Percentiles rank a stretch among this genome's conserved stretches.
These are phyloP conservation scores for Equus quagga DNA, from an alignment of 2,113 vertebrate species.

Conservation along the genomic window DNA sequence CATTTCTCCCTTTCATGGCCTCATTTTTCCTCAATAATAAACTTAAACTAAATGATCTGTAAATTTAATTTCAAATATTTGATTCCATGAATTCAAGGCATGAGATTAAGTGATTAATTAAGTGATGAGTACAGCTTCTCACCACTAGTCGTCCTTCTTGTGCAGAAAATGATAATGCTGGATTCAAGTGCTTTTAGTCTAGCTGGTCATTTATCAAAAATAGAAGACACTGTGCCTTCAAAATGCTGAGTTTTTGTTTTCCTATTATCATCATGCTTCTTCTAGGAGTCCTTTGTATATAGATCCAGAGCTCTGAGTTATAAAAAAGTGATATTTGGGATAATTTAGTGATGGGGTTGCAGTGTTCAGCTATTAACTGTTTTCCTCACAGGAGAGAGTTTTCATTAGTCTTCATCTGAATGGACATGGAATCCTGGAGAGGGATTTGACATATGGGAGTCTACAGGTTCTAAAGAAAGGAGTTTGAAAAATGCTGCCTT, in stretches of 20 bases:
- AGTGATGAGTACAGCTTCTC: constrained; percentile 31
- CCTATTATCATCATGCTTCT: not conserved
- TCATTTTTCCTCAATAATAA: not conserved
- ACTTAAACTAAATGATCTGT: not conserved
- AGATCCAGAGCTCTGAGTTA: not conserved
- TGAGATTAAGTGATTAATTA: not conserved
- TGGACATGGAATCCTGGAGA: not conserved
- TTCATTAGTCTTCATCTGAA: not conserved
- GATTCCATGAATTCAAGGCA: not conserved
- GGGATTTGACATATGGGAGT: not conserved
- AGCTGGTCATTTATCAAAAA: not conserved
- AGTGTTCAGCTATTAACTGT: not conserved
- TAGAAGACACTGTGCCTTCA: not conserved
- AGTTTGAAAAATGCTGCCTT: not conserved
- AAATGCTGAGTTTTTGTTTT: not conserved
- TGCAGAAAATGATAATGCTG: constrained; percentile 59
- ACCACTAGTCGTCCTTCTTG: constrained; percentile 88
- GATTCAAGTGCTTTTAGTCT: not conserved
- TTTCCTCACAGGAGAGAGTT: not conserved
- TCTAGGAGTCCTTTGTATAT: not conserved
- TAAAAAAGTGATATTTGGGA: not conserved
- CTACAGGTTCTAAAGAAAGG: not conserved
- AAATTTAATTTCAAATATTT: not conserved
- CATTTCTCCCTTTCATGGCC: not conserved
- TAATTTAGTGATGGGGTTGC: not conserved